Evolutionary conservation across 2,797 vertebrate species (phyloP).

Genomic region (Myotis vivesi): DNA sequence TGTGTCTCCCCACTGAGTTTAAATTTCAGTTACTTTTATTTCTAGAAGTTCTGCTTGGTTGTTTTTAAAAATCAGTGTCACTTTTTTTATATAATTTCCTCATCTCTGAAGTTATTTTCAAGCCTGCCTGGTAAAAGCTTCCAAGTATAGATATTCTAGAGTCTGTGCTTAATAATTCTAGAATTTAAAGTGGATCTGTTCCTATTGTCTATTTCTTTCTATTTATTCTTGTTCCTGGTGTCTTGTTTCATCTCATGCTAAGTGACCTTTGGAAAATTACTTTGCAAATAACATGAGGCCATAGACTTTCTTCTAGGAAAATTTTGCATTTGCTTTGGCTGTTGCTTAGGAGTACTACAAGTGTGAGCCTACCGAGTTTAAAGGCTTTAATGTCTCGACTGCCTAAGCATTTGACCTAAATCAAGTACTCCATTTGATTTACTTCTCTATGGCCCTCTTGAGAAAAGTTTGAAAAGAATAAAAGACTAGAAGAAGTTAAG

Average conservation of each 20-base stretch:
- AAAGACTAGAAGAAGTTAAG: background rate
- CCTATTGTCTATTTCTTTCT: background rate
- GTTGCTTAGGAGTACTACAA: background rate
- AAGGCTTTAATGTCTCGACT: background rate
- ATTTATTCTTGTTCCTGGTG: conserved; percentile 14
- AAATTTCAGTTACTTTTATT: conserved; percentile 42
- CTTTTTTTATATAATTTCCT: background rate
- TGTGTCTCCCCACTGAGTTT: background rate
- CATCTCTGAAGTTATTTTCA: conserved; percentile 12
- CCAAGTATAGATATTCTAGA: background rate
- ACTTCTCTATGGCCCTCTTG: background rate
- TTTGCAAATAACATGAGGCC: background rate
- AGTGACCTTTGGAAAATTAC: conserved; percentile 15
- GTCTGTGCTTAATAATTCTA: background rate
- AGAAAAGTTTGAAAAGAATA: conserved; percentile 41
- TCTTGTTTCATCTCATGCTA: conserved; percentile 2
- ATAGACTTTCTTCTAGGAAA: background rate
- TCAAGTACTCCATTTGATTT: conserved; percentile 2
- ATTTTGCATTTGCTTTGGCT: conserved; percentile 21
- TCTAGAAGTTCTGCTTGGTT: conserved; percentile 4
- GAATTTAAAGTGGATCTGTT: background rate
- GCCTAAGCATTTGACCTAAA: background rate
- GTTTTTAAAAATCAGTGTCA: background rate
- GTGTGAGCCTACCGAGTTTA: background rate
- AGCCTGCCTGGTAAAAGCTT: background rate